Evolutionary conservation across 2,888 invertebrate genomes (phyloP), one percentile per base, ranked within the genome.

Genomic region (Polyommatus icarus): DNA sequence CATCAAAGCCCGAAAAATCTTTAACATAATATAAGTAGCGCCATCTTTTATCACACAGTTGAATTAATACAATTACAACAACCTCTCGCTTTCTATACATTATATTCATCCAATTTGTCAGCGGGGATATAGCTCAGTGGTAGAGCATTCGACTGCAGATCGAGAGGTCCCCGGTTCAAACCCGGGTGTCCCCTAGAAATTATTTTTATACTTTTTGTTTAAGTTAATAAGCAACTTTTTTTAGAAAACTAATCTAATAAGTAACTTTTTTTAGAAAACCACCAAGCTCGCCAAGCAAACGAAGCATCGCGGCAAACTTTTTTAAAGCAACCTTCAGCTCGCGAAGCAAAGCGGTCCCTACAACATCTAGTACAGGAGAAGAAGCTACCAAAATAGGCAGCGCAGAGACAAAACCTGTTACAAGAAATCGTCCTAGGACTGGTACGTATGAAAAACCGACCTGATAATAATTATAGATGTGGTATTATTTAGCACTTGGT

Each of bases 151-250:
- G 92, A 92, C 92, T 92, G 92, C 92, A 92, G 92, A 92, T 92
- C 92, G 91, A 92, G 92, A 92, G 92, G 92, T 93, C 92, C 92
- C 92, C 92, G 92, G 92, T 93, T 92, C 92, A 92, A 93, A 93
- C 91, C 92, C 92, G 92, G 92, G 92, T 92, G 91, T 92, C 92
- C 91, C 92, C 92, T 92, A 59, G 15, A 1, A 1, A 78, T 83
- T 81, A 82, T 84, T 85, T 80, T 81, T 79, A 78, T 24, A 79
- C 81, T 78, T 81, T 80, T 81, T 79, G 87, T 32, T n/a, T n/a
- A n/a, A n/a, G n/a, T 3, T 32, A 32, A 32, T 32, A 32, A 32
- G 32, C 3, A 32, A 32, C 32, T 32, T 4, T 32, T 36, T 85
- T 18, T 83, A 92, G 92, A 78, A 85, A 88, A 78, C 84, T n/a